These are phyloP conservation scores for Clarias platycephalus DNA, from an alignment of 2,797 vertebrate genomes.

Conservation along the genomic window DNA sequence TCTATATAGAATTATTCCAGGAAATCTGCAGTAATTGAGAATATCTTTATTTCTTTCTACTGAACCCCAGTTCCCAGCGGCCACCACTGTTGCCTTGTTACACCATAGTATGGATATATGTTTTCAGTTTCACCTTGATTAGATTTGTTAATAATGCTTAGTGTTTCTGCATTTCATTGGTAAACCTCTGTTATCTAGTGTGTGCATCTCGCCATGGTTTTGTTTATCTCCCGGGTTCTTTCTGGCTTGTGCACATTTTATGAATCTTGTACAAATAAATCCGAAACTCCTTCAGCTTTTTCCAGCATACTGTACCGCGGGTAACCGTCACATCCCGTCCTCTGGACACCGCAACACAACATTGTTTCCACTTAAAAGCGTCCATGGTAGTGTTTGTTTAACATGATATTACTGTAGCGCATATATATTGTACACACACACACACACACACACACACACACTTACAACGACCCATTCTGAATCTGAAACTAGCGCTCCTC, in stretches of 20 bases:
- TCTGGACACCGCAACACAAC: not conserved
- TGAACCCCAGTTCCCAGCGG: not conserved
- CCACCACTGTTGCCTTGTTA: not conserved
- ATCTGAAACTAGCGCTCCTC: not conserved
- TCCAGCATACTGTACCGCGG: not conserved
- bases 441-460: no score
- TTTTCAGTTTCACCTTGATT: not conserved
- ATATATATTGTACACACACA: not conserved
- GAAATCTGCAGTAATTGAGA: no score
- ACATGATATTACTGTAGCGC: not conserved
- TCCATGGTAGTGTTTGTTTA: not conserved
- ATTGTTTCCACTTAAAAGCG: not conserved
- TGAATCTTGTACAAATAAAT: not conserved
- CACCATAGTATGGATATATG: not conserved
- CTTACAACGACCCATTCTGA: slow-evolving; percentile 1
- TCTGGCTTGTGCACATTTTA: not conserved
- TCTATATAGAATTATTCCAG: no score
- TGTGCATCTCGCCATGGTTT: not conserved
- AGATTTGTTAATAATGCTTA: no score
- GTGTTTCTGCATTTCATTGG: not conserved
- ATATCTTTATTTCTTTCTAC: no score
- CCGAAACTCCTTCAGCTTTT: not conserved
- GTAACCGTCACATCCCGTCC: not conserved
- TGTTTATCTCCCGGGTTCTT: not conserved
- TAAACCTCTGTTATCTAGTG: not conserved